Conservation (phyloP, 2,113 vertebrate genomes). For the Nematolebias whitei region DNA sequence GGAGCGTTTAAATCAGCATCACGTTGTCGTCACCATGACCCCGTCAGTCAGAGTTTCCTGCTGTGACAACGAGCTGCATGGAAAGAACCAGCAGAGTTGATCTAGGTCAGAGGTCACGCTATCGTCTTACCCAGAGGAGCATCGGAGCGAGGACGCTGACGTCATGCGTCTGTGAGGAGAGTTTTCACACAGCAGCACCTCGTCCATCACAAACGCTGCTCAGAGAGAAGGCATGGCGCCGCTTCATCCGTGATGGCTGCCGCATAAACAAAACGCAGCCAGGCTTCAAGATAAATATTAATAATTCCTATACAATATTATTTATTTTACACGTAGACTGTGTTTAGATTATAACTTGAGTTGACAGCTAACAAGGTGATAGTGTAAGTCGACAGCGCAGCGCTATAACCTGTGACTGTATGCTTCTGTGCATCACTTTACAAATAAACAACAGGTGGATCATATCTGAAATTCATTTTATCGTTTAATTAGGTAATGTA, state of each 20-base stretch:
- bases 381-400: no score
- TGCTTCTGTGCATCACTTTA: no score
- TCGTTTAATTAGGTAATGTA: no score
- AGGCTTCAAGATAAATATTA: background rate
- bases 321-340: background rate
- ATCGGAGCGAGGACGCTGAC: constrained; percentile 17
- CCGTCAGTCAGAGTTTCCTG: background rate
- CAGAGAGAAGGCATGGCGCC: constrained; percentile 32
- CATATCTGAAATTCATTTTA: no score
- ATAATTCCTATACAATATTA: no score
- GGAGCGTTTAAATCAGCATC: background rate
- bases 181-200: constrained; percentile 31
- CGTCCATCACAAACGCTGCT: background rate
- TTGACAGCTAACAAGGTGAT: background rate
- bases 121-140: constrained; percentile 33
- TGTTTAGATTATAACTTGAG: background rate
- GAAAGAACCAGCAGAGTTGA: constrained; percentile 28
- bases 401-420: background rate
- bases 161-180: background rate
- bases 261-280: no score
- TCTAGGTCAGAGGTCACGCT: constrained; percentile 31
- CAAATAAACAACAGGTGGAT: no score
- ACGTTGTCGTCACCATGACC: constrained; percentile 4
- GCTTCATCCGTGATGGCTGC: background rate
- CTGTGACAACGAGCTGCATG: constrained; percentile 5